phyloP scores from a whole-genome alignment of 2,888 invertebrate genomes.

The Thera britannica region DNA sequence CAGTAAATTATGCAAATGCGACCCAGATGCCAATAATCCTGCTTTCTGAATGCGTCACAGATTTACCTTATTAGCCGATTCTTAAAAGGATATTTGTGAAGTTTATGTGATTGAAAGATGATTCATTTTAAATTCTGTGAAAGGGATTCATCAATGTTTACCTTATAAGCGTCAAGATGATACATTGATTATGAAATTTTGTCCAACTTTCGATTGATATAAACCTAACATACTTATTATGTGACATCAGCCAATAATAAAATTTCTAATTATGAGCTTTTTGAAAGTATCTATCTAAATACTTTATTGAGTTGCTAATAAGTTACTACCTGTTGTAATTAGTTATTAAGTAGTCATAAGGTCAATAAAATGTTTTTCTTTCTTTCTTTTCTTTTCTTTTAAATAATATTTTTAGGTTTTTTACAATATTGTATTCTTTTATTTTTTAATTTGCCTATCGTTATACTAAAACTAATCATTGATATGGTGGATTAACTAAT shows the following conservation, averaged over 20 bases:
- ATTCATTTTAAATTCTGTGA: conserved; percentile 6
- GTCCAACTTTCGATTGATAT: background rate
- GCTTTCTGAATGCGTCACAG: conserved; percentile 21
- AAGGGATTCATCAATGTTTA: background rate
- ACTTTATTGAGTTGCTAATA: too few relatives aligned
- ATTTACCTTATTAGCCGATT: conserved; percentile 14
- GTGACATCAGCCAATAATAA: background rate
- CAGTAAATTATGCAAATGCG: conserved; percentile 15
- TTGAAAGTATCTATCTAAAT: background rate
- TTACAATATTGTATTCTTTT: too few relatives aligned
- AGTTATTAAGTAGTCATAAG: too few relatives aligned
- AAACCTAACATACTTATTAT: background rate
- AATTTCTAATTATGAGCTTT: background rate
- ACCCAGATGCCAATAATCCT: conserved; percentile 10
- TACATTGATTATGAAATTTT: background rate
- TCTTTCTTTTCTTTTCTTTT: too few relatives aligned
- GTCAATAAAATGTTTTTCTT: too few relatives aligned
- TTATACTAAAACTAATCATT: too few relatives aligned
- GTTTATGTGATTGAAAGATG: conserved; percentile 9
- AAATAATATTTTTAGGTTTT: too few relatives aligned
- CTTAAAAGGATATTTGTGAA: conserved; percentile 1
- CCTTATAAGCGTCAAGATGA: background rate
- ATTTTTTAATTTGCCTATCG: too few relatives aligned
- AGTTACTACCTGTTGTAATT: too few relatives aligned
- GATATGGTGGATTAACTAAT: too few relatives aligned